Percentiles rank a stretch among this genome's conserved stretches.
Evolutionary conservation across 2,797 vertebrate genomes (phyloP).

Genomic region (Astyanax mexicanus): DNA sequence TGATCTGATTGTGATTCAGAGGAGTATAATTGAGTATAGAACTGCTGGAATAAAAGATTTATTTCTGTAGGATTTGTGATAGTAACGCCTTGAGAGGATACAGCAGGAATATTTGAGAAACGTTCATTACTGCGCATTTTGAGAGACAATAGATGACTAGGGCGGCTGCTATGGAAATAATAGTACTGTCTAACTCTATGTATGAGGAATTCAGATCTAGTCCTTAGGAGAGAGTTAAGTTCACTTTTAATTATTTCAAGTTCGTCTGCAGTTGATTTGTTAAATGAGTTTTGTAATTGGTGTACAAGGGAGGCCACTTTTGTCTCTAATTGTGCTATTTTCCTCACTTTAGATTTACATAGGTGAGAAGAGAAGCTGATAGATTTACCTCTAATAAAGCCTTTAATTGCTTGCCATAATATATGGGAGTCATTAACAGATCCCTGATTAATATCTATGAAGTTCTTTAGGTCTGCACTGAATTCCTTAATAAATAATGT

Average conservation of each 20-base stretch:
- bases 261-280: not conserved
- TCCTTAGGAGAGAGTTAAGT: not conserved
- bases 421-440: not conserved
- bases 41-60: not conserved
- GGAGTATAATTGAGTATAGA: not conserved
- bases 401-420: not conserved
- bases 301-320: not conserved
- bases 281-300: not conserved
- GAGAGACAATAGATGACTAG: not conserved
- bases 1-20: too few relatives aligned
- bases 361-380: not conserved
- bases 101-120: not conserved
- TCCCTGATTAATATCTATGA: not conserved
- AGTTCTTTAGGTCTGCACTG: not conserved
- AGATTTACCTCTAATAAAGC: not conserved
- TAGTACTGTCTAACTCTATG: not conserved
- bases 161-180: not conserved
- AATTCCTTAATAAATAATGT: not conserved
- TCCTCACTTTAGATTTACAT: not conserved
- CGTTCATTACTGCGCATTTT: not conserved
- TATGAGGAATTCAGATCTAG: not conserved
- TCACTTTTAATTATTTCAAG: not conserved
- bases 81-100: not conserved
- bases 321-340: not conserved
- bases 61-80: not conserved